Evolutionary conservation across 2,797 vertebrate species (phyloP), one percentile per base, ranked within the genome.

Genomic region (Sparidentex hasta): DNA sequence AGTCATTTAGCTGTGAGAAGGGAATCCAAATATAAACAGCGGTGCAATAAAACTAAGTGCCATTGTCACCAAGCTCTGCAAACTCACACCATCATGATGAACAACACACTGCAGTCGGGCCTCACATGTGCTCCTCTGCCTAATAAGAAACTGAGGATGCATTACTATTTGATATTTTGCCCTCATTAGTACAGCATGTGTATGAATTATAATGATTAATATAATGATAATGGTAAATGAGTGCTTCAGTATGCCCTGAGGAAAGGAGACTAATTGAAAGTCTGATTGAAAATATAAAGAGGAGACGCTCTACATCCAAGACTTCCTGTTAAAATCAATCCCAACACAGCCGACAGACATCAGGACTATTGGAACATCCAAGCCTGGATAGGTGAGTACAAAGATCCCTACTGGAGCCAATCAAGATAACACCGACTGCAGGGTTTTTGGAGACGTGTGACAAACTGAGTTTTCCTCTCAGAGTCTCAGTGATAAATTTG

Each of bases 21-120:
- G 72, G 68, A 91, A 87, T 80, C 85, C 92, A 94, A 92, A 93
- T 88, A 88, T 71, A 93, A 93, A 93, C 89, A 92, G 88, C 23
- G 63, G 90, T 50, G 85, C 87, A 78, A 67, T 92, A 88, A 93
- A 93, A 76, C 80, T 58, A 79, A 90, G 86, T 75, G 84, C 90
- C 85, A 84, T 90, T 82, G 84, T 91, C 87, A 77, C 76, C 84
- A 86, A 85, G 86, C 93, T 92, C 72, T 88, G 90, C 78, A 91
- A 93, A 92, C 64, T 93, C 86, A 87, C 92, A 92, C 88, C 5
- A 38, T 71, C 79, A 9, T 81, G 91, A 90, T 57, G 84, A 92
- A 85, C 81, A 87, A 76, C 79, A 85, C 65, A 63, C 57, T 4
- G 41, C 1, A 33, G 27, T 21, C 43, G 2, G 41, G 59, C 68